Evolutionary conservation across 2,113 vertebrate genomes (phyloP).

Genomic region (Nyctibius bracteatus): DNA sequence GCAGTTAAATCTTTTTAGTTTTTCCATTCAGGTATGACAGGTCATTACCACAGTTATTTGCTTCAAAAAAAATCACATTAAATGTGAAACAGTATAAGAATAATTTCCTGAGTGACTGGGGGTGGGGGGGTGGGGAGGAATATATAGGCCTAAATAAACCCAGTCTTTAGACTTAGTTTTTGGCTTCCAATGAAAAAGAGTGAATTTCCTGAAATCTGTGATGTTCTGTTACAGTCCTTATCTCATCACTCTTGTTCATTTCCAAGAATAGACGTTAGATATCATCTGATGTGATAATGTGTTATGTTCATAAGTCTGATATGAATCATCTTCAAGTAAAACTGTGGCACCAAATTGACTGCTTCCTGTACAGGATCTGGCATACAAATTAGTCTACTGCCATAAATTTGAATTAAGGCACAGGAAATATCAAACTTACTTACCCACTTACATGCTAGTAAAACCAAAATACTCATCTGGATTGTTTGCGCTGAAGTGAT

Average conservation of each 20-base stretch:
- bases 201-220: constrained; percentile 23
- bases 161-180: neutral
- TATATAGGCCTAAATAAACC: neutral
- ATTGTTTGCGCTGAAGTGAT: constrained; percentile 9
- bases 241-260: constrained; percentile 21
- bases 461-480: neutral
- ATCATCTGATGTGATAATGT: constrained; percentile 32
- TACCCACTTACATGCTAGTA: neutral
- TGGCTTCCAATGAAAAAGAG: constrained; percentile 10
- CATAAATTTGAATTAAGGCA: constrained; percentile 3
- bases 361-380: neutral
- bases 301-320: constrained; percentile 12
- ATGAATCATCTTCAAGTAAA: constrained; percentile 39
- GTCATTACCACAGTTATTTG: too few species aligned
- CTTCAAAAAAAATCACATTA: neutral
- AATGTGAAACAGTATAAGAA: neutral
- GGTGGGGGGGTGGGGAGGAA: neutral
- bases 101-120: neutral
- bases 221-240: constrained; percentile 22
- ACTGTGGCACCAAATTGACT: constrained; percentile 5
- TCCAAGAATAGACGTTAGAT: constrained; percentile 37
- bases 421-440: constrained; percentile 26
- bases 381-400: neutral
- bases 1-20: neutral
- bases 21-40: constrained; percentile 3